Percentiles rank a stretch among this genome's conserved stretches.
These are phyloP conservation scores for Oxytorus armatus DNA, from an alignment of 2,888 invertebrate species.

Conservation along the genomic window DNA sequence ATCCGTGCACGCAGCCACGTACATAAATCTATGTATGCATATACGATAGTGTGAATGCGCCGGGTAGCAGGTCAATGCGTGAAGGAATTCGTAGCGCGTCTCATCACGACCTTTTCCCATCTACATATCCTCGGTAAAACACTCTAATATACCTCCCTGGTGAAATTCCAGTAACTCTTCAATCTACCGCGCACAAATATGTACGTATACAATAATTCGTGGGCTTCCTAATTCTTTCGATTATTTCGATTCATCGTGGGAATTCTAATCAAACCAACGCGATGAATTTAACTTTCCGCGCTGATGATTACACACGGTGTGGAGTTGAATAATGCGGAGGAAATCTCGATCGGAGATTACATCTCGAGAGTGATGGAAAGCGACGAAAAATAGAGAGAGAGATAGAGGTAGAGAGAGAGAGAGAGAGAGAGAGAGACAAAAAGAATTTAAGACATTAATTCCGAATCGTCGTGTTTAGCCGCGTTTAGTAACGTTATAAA, in stretches of 20 bases:
- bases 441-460: constrained; percentile 36
- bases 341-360: constrained; percentile 36
- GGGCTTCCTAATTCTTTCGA: constrained; percentile 49
- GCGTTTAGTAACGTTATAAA: constrained; percentile 4
- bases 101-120: constrained; percentile 63
- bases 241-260: constrained; percentile 63
- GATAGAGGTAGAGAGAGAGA: background rate
- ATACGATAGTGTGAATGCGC: constrained; percentile 46
- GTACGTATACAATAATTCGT: background rate
- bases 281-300: constrained; percentile 9
- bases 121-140: constrained; percentile 29
- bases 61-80: constrained; percentile 63
- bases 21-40: background rate
- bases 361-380: constrained; percentile 36
- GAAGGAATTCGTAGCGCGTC: constrained; percentile 62
- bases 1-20: constrained; percentile 27
- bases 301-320: constrained; percentile 39
- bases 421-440: background rate
- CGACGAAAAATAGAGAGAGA: background rate
- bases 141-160: constrained; percentile 12
- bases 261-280: constrained; percentile 57
- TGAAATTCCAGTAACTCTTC: constrained; percentile 49
- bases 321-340: constrained; percentile 26
- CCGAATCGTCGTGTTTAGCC: constrained; percentile 31
- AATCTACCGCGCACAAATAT: constrained; percentile 11